Percentiles rank a stretch among this genome's conserved stretches.
Conservation (phyloP, 2,113 vertebrate genomes). For the Chamaea fasciata region DNA sequence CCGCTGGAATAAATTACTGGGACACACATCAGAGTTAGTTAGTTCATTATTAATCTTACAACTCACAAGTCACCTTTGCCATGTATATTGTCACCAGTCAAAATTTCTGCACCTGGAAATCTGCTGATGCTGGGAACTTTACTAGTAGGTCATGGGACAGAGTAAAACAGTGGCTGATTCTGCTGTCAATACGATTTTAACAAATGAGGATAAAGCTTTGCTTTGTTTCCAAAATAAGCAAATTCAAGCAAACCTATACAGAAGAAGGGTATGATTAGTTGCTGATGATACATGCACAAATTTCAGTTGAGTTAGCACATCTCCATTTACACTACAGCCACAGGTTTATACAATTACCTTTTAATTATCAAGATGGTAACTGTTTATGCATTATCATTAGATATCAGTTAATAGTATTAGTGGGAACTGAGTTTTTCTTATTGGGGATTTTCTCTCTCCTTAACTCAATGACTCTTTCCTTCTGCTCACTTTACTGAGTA, state of each 20-base stretch:
- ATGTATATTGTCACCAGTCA: background rate
- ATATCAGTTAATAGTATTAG: background rate
- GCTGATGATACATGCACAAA: background rate
- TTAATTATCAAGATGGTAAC: background rate
- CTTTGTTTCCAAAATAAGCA: conserved; percentile 40
- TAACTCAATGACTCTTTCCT: background rate
- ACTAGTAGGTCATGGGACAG: background rate
- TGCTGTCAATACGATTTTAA: conserved; percentile 27
- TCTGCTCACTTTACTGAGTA: background rate
- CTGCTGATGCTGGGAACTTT: conserved; percentile 15
- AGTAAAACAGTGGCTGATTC: background rate
- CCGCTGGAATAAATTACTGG: background rate
- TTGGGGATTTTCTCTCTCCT: background rate
- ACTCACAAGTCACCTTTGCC: background rate
- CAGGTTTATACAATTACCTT: background rate
- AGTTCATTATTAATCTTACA: background rate
- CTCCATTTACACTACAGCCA: background rate
- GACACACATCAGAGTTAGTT: background rate
- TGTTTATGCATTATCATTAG: background rate
- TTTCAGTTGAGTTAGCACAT: background rate
- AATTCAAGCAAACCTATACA: conserved; percentile 23
- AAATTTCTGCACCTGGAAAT: background rate
- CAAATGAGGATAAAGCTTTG: conserved; percentile 30
- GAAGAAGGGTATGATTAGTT: background rate
- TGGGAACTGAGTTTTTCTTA: background rate